A percentile compares a stretch with the other conserved stretches of the same genome.
Conservation (phyloP, 1,140 invertebrate species). For the Calephelis virginiensis region DNA sequence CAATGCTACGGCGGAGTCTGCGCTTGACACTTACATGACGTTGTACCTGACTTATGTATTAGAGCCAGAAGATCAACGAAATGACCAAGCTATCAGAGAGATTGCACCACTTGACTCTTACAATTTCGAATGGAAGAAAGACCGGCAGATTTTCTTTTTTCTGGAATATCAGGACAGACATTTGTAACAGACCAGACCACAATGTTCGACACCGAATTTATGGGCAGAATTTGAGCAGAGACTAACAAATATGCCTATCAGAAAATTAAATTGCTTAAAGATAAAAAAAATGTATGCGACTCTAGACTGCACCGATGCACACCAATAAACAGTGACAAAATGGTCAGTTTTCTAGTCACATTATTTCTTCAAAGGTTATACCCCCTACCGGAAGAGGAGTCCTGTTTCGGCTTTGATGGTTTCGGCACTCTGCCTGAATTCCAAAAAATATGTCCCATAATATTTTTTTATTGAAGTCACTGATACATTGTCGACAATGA, state of each 20-base stretch:
- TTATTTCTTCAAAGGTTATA: slow-evolving; percentile 31
- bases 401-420: slow-evolving; percentile 31
- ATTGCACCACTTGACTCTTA: slow-evolving; percentile 14
- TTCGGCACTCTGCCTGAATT: slow-evolving; percentile 30
- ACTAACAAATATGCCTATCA: slow-evolving; percentile 30
- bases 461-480: slow-evolving; percentile 6
- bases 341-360: slow-evolving; percentile 28
- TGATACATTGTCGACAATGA: slow-evolving; percentile 9
- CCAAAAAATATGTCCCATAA: slow-evolving; percentile 7
- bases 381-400: slow-evolving; percentile 26
- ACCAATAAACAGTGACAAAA: slow-evolving; percentile 23
- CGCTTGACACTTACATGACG: too few species aligned
- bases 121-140: slow-evolving; percentile 25
- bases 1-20: too few species aligned
- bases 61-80: background rate
- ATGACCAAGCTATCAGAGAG: background rate
- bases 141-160: slow-evolving; percentile 21
- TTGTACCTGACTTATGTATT: background rate
- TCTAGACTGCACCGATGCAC: slow-evolving; percentile 24
- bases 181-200: slow-evolving; percentile 21
- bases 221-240: slow-evolving; percentile 26
- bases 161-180: slow-evolving; percentile 25
- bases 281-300: background rate
- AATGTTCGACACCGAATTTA: slow-evolving; percentile 25
- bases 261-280: slow-evolving; percentile 5